Evolutionary conservation across 2,888 invertebrate genomes (phyloP).

Genomic region (Diaperis boleti): DNA sequence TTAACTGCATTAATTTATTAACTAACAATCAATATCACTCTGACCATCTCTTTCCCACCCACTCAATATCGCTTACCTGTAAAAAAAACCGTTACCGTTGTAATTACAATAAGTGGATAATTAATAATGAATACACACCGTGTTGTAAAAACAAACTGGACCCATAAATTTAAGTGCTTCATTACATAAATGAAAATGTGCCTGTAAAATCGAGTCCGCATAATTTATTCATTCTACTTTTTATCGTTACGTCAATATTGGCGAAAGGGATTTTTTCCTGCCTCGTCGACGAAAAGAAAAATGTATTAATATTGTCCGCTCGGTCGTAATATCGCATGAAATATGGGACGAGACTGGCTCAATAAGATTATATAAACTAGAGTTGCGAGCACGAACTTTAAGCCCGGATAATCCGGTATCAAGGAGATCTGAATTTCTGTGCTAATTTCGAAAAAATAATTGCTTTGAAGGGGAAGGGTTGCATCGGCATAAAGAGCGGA

Average conservation of each 20-base stretch:
- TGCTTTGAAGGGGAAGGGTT: no score
- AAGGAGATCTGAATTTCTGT: slow-evolving; percentile 29
- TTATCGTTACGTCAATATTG: slow-evolving; percentile 1
- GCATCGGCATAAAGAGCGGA: no score
- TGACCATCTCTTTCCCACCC: no score
- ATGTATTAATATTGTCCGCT: slow-evolving; percentile 33
- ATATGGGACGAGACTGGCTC: slow-evolving; percentile 34
- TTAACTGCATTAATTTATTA: no score
- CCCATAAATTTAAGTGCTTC: slow-evolving; percentile 19
- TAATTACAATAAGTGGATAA: no score
- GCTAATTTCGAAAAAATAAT: slow-evolving; percentile 14
- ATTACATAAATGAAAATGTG: slow-evolving; percentile 30
- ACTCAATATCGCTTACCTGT: no score
- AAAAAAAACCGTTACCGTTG: no score
- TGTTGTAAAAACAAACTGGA: slow-evolving; percentile 8
- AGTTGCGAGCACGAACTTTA: slow-evolving; percentile 35
- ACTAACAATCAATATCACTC: no score
- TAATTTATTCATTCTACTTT: slow-evolving; percentile 8
- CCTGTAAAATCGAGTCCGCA: slow-evolving; percentile 4
- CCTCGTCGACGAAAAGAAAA: slow-evolving; percentile 22
- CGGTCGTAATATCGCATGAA: slow-evolving; percentile 23
- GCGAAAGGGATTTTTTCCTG: neutral
- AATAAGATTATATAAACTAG: slow-evolving; percentile 37
- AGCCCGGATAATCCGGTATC: slow-evolving; percentile 27
- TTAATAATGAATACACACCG: no score